A percentile compares a stretch with the other conserved stretches of the same genome.
These are phyloP conservation scores for Anseranas semipalmata DNA, from an alignment of 2,113 vertebrate species.

Conservation along the genomic window DNA sequence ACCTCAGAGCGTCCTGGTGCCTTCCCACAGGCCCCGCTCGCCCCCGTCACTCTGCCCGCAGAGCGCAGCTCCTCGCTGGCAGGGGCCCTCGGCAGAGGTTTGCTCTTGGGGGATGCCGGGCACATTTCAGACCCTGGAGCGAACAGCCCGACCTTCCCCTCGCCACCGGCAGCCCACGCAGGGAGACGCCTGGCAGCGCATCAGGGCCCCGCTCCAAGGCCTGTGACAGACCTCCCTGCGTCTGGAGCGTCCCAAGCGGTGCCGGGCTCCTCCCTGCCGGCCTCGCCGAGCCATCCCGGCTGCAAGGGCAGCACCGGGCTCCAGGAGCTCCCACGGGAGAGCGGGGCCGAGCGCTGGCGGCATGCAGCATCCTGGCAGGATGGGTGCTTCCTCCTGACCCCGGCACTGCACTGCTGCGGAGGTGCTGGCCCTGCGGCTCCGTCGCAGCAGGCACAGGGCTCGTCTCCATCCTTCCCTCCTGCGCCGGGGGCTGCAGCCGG, in stretches of 20 bases:
- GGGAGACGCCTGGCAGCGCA: background rate
- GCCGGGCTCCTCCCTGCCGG: background rate
- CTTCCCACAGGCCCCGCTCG: background rate
- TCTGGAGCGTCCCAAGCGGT: background rate
- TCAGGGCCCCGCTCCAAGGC: background rate
- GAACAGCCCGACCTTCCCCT: background rate
- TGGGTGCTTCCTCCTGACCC: background rate
- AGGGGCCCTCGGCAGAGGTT: background rate
- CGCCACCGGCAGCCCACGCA: background rate
- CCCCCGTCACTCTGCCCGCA: background rate
- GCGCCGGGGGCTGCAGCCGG: background rate
- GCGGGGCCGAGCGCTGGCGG: background rate
- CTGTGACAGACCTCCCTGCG: background rate
- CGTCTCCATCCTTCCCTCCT: background rate
- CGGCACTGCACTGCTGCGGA: background rate
- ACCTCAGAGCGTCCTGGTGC: background rate
- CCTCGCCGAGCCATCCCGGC: accelerated
- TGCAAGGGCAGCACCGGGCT: background rate
- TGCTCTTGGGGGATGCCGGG: background rate
- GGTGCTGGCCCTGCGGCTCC: background rate
- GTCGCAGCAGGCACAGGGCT: background rate
- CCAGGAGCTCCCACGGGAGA: accelerated
- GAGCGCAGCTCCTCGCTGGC: background rate
- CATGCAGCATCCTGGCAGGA: accelerated
- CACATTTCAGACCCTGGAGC: background rate